Evolutionary conservation across 1,140 invertebrate species (phyloP).

Genomic region (Lordiphosa mommai): DNA sequence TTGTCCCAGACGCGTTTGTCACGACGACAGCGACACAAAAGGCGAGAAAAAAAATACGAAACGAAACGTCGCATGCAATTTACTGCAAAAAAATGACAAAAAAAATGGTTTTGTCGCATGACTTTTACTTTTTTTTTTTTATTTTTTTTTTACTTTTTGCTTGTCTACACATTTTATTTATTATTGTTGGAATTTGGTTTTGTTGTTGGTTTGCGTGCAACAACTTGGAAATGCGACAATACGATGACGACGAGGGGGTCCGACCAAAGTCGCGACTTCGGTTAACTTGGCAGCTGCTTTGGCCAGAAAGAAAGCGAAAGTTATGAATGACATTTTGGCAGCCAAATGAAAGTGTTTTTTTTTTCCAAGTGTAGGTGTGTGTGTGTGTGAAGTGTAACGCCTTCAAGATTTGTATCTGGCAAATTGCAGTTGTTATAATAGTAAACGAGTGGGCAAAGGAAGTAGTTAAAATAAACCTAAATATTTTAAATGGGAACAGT

Average conservation of each 20-base stretch:
- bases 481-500: too few relatives aligned
- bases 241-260: constrained; percentile 1
- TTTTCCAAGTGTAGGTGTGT: constrained; percentile 5
- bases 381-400: constrained; percentile 17
- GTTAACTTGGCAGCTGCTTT: constrained; percentile 14
- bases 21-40: constrained; percentile 56
- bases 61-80: constrained; percentile 63
- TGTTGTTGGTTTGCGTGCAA: constrained; percentile 57
- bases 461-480: too few relatives aligned
- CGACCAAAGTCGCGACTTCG: constrained; percentile 33
- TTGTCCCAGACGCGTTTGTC: constrained; percentile 61
- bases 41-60: constrained; percentile 20
- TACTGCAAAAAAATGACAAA: constrained; percentile 54
- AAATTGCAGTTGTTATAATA: constrained; percentile 55
- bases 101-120: constrained; percentile 49
- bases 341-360: constrained; percentile 48
- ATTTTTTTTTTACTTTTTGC: constrained; percentile 28
- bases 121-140: constrained; percentile 60
- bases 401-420: constrained; percentile 29
- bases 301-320: constrained; percentile 57
- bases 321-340: constrained; percentile 70
- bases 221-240: constrained; percentile 44
- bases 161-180: constrained; percentile 28
- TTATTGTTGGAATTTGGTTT: constrained; percentile 13
- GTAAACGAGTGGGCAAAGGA: background rate